Percentiles rank a stretch among this genome's conserved stretches.
Evolutionary conservation across 2,113 vertebrate genomes (phyloP).

Genomic region (Rattus rattus): DNA sequence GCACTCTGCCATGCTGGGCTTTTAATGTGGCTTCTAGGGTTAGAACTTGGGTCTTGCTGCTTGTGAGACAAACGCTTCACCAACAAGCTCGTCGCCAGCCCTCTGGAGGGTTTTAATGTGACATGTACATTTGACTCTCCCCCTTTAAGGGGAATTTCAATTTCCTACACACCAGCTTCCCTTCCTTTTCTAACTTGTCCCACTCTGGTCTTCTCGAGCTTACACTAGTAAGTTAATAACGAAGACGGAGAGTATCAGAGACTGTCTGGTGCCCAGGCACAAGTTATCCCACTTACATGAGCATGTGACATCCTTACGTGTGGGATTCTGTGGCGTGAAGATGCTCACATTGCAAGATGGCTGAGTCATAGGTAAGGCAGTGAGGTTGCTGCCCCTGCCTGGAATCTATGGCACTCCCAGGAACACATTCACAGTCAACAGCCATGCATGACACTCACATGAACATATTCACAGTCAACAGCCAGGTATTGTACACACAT

Average conservation of each 20-base stretch:
- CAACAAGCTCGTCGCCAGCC: background rate
- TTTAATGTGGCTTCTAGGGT: background rate
- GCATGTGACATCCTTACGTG: rapidly evolving
- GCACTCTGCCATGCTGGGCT: background rate
- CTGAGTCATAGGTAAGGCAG: background rate
- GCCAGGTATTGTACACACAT: too few species aligned
- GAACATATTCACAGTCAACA: too few species aligned
- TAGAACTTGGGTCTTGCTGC: background rate
- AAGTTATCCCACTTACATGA: background rate
- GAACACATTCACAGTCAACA: background rate
- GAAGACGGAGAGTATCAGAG: background rate
- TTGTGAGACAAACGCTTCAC: background rate
- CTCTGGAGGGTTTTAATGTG: background rate
- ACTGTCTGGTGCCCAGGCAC: too few species aligned
- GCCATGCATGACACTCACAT: background rate
- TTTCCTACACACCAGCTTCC: background rate
- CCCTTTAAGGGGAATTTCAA: background rate
- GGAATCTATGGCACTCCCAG: background rate
- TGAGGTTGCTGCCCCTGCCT: rapidly evolving
- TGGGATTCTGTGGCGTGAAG: background rate
- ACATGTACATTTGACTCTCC: background rate
- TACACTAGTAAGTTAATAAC: background rate
- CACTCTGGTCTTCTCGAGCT: background rate
- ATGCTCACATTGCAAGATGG: background rate
- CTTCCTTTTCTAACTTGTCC: too few species aligned